Percentiles rank a stretch among this genome's conserved stretches.
Conservation (phyloP, 1,140 invertebrate species). For the Saccostrea echinata region DNA sequence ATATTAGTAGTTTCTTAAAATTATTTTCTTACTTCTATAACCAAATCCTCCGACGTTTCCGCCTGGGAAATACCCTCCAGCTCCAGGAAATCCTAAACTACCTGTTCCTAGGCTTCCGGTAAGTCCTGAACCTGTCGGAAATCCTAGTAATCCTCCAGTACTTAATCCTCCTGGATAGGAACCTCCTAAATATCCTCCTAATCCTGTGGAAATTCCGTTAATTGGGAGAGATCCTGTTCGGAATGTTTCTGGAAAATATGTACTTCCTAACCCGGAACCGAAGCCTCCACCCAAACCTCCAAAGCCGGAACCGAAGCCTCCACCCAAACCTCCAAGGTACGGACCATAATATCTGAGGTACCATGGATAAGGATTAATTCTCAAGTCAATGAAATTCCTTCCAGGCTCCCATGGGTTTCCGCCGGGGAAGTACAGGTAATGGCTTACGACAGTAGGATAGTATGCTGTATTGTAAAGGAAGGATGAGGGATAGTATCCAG, state of each 20-base stretch:
- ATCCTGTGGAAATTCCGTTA: neutral
- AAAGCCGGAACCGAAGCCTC: neutral
- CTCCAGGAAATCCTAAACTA: neutral
- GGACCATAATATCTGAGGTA: constrained; percentile 8
- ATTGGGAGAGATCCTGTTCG: neutral
- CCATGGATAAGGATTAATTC: neutral
- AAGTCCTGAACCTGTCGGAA: neutral
- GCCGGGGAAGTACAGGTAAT: constrained; percentile 19
- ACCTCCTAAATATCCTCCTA: neutral
- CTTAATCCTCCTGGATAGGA: neutral
- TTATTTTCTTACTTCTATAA: constrained; percentile 11
- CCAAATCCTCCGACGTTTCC: neutral
- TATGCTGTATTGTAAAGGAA: neutral
- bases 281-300: neutral
- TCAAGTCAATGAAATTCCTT: neutral
- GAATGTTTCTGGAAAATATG: neutral
- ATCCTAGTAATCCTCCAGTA: neutral
- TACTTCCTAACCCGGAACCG: neutral
- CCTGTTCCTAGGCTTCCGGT: neutral
- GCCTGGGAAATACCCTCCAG: neutral
- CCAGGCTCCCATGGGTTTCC: constrained; percentile 22
- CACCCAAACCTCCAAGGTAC: neutral
- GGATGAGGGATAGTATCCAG: neutral
- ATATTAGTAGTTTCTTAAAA: no score
- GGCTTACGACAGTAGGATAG: constrained; percentile 15